These are phyloP conservation scores for Neosalanx taihuensis DNA, from an alignment of 2,797 vertebrate genomes.

Conservation along the genomic window DNA sequence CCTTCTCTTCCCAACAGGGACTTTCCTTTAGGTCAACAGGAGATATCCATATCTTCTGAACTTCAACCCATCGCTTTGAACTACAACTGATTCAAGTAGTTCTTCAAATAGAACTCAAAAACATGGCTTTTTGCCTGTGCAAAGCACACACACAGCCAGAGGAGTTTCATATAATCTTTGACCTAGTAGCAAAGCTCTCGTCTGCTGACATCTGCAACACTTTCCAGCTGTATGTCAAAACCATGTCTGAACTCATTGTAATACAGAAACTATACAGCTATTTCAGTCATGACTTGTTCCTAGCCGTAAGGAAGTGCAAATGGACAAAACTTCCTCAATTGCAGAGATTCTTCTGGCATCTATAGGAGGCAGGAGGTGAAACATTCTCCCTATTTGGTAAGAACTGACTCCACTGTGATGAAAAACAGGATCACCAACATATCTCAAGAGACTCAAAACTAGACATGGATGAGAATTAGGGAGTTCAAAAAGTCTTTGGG, in stretches of 20 bases:
- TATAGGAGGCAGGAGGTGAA: neutral
- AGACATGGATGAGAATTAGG: no score
- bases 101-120: neutral
- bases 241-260: neutral
- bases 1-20: neutral
- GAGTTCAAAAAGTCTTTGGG: neutral
- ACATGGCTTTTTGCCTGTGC: neutral
- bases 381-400: conserved; percentile 35
- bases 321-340: conserved; percentile 29
- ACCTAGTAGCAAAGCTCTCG: neutral
- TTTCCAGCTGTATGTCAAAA: neutral
- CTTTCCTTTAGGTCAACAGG: neutral
- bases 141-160: neutral
- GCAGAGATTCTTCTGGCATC: conserved; percentile 13
- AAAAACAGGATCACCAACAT: neutral
- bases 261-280: conserved; percentile 12
- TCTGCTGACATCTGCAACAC: neutral
- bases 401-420: neutral
- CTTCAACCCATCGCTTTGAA: neutral
- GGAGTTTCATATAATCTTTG: neutral
- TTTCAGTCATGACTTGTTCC: neutral
- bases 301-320: conserved; percentile 18
- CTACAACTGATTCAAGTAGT: neutral
- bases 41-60: neutral
- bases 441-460: neutral